Evolutionary conservation across 2,888 invertebrate species (phyloP), one percentile per base, ranked within the genome.

Genomic region (Tribolium freemani): DNA sequence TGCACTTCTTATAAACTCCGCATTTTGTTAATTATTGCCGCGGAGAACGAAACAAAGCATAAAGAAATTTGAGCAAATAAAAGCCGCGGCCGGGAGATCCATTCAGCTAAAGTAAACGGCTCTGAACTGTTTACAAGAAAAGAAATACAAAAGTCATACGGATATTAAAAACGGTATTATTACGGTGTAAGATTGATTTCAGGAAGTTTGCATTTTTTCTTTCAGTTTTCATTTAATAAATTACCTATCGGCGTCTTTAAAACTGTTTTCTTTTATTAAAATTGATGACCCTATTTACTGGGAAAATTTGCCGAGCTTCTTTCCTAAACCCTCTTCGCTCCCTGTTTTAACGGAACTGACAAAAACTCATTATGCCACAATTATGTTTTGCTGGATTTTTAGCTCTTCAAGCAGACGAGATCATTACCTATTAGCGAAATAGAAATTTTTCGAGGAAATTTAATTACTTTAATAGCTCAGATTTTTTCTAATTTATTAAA

Each of bases 211-310:
- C 51, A 64, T 64, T 67, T 67, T 67, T 67, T 46, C 21, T 66
- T 66, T 53, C 16, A 13, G 30, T 48, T 67, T 57, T 57, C 57
- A 67, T 67, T 67, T 67, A 57, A 67, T 67, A 67, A 67, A 67
- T 67, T 67, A 67, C 67, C 56, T 30, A 51, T n/a, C 56, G 67
- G 46, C 57, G 54, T 66, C 57, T 67, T 67, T 57, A 56, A 56
- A 67, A 57, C 67, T 57, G 57, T 67, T 67, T 67, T 67, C 67
- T 67, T 67, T 57, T 67, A 67, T 67, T 67, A 67, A 67, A 57
- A 67, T 67, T 67, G 67, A 67, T 67, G 67, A 57, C 48, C 56
- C 67, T 67, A 67, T 67, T 67, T 67, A 57, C 67, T 56, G 26
- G 53, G 56, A 44, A 54, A 66, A 66, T 66, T 66, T 66, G 66